These are phyloP conservation scores for Melanargia galathea DNA, from an alignment of 2,888 invertebrate species.

Conservation along the genomic window DNA sequence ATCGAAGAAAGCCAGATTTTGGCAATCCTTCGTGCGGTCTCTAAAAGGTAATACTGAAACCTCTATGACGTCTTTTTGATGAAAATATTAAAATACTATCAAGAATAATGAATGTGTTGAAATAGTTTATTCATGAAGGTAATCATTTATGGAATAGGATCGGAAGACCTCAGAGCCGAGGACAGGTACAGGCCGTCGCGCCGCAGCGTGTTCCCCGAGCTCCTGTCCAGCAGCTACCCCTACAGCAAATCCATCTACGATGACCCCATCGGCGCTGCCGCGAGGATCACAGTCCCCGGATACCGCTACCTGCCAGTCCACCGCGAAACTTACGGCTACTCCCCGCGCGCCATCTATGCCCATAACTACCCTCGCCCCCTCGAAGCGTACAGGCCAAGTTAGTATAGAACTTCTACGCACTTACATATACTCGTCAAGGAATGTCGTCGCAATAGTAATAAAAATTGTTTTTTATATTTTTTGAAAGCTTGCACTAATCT, in stretches of 20 bases:
- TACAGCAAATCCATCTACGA: conserved; percentile 94
- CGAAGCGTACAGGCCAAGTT: conserved; percentile 92
- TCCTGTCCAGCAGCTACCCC: conserved; percentile 87
- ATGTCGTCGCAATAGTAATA: conserved; percentile 23
- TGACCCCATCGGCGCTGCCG: conserved; percentile 90
- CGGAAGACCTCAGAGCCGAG: conserved; percentile 95
- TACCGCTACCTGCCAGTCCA: conserved; percentile 96
- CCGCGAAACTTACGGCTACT: conserved; percentile 94
- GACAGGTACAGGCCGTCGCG: conserved; percentile 88
- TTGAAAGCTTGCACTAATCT: conserved; percentile 33
- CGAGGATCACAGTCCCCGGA: conserved; percentile 93
- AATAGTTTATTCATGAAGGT: neutral
- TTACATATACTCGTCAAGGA: conserved; percentile 30
- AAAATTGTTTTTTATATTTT: neutral
- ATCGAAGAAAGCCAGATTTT: conserved; percentile 96
- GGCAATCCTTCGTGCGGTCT: conserved; percentile 96
- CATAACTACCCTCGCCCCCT: conserved; percentile 90
- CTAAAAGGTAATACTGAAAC: conserved; percentile 87
- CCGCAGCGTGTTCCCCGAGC: conserved; percentile 89
- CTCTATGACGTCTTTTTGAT: neutral
- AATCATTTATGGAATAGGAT: conserved; percentile 75
- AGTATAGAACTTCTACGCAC: conserved; percentile 69
- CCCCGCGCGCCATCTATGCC: conserved; percentile 92
- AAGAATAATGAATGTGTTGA: no score
- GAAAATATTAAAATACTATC: neutral